Conservation (phyloP, 2,113 vertebrate species). For the Synodontis membranacea region DNA sequence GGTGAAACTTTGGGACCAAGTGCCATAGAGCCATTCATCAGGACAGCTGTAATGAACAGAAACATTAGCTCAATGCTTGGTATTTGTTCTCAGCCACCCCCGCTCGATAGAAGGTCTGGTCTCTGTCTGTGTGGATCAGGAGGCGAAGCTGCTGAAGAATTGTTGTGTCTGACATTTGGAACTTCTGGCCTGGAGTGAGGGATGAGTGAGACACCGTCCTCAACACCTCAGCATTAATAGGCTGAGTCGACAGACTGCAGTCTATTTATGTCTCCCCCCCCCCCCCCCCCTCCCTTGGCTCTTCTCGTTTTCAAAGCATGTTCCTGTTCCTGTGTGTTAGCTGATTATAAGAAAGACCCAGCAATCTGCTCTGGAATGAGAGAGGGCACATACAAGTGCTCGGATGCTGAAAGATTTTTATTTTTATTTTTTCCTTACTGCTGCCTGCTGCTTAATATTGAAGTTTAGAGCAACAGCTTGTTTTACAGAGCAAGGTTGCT, state of each 20-base stretch:
- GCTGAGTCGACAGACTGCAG: slow-evolving; percentile 32
- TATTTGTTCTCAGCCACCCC: slow-evolving; percentile 49
- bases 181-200: slow-evolving; percentile 63
- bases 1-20: slow-evolving; percentile 54
- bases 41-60: slow-evolving; percentile 68
- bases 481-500: slow-evolving; percentile 31
- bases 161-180: slow-evolving; percentile 63
- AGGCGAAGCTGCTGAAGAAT: slow-evolving; percentile 64
- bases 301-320: slow-evolving; percentile 34
- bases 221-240: slow-evolving; percentile 56
- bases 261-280: background rate
- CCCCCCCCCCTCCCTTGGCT: background rate
- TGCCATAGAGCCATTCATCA: slow-evolving; percentile 68
- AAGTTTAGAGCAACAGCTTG: slow-evolving; percentile 32
- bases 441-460: slow-evolving; percentile 27
- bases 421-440: slow-evolving; percentile 10
- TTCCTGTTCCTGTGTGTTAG: background rate
- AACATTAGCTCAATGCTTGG: slow-evolving; percentile 64
- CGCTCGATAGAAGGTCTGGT: slow-evolving; percentile 66
- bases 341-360: slow-evolving; percentile 39
- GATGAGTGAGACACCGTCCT: slow-evolving; percentile 61
- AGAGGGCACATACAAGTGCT: slow-evolving; percentile 28
- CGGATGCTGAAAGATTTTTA: slow-evolving; percentile 19
- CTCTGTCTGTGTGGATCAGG: slow-evolving; percentile 61
- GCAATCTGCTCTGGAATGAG: slow-evolving; percentile 19